Evolutionary conservation across 2,797 vertebrate species (phyloP).

Genomic region (Squalus acanthias): DNA sequence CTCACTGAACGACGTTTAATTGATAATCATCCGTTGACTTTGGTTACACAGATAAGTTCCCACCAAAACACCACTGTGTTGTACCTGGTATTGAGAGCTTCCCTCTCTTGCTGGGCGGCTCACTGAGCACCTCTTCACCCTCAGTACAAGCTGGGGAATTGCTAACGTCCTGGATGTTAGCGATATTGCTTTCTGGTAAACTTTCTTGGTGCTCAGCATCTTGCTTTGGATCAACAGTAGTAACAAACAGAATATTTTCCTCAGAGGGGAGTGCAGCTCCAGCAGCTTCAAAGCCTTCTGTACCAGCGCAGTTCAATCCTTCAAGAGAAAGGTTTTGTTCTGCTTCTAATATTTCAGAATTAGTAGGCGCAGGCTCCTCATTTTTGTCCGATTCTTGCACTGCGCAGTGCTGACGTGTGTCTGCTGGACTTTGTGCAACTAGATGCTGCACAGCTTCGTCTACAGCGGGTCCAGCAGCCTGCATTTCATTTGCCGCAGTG

Average conservation of each 20-base stretch:
- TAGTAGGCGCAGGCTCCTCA: slow-evolving; percentile 18
- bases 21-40: neutral
- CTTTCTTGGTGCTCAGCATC: neutral
- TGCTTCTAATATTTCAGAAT: neutral
- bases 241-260: neutral
- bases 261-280: neutral
- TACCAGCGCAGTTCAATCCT: neutral
- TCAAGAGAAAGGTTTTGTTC: neutral
- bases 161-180: neutral
- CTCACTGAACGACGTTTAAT: neutral
- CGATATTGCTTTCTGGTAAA: neutral
- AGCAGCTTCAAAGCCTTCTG: neutral
- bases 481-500: slow-evolving; percentile 37
- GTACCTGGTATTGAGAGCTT: neutral
- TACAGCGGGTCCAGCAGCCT: neutral
- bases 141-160: neutral
- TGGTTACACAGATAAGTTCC: neutral
- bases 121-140: neutral
- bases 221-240: neutral
- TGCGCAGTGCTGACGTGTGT: neutral
- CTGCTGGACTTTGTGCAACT: neutral
- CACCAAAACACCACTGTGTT: neutral
- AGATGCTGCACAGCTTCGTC: neutral
- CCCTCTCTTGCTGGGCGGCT: neutral
- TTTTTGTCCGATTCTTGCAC: neutral